Conservation (phyloP, 2,888 invertebrate genomes). For the Sarcophaga rosellei region DNA sequence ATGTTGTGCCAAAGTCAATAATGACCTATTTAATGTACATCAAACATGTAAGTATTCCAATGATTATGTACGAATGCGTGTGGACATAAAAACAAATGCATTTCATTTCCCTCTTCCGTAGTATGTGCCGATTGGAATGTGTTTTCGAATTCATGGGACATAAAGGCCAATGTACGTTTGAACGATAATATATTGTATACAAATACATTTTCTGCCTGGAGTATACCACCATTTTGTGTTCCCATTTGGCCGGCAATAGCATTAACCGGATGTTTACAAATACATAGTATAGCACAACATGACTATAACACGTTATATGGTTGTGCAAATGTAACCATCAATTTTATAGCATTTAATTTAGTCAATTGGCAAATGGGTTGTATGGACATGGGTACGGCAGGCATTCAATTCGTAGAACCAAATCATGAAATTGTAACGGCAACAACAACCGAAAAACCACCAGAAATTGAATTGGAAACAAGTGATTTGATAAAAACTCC, state of each 20-base stretch:
- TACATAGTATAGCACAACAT: constrained; percentile 62
- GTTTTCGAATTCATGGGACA: constrained; percentile 50
- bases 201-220: constrained; percentile 61
- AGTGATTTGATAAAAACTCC: constrained; percentile 45
- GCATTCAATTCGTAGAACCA: constrained; percentile 61
- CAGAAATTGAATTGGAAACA: constrained; percentile 64
- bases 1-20: constrained; percentile 64
- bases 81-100: neutral
- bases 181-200: constrained; percentile 61
- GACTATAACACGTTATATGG: constrained; percentile 58
- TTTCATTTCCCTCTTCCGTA: constrained; percentile 21
- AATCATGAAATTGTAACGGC: constrained; percentile 36
- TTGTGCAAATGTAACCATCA: constrained; percentile 64
- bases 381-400: constrained; percentile 56
- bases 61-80: constrained; percentile 3
- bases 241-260: constrained; percentile 62
- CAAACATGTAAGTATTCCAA: constrained; percentile 60
- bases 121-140: constrained; percentile 65
- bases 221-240: constrained; percentile 67
- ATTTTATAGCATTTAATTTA: constrained; percentile 58
- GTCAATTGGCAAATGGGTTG: constrained; percentile 63
- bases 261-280: constrained; percentile 65
- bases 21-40: constrained; percentile 61
- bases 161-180: constrained; percentile 63
- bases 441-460: constrained; percentile 53